Conservation (phyloP, 2,113 vertebrate genomes). For the Oreochromis aureus region DNA sequence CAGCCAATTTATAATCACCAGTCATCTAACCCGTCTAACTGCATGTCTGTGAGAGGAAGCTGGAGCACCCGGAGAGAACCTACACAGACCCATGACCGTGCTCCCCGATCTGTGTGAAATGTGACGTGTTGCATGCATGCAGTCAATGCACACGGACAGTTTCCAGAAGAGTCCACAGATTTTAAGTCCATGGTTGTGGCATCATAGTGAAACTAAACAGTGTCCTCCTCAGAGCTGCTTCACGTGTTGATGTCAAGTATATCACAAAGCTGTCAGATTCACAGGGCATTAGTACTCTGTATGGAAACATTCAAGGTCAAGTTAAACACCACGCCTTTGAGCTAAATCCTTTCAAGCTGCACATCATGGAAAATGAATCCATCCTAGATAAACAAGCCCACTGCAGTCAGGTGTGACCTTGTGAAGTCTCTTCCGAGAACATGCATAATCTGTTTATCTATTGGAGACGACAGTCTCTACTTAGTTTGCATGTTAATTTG, state of each 20-base stretch:
- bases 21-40: neutral
- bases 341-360: neutral
- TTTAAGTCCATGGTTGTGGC: neutral
- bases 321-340: constrained; percentile 1
- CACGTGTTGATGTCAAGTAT: constrained; percentile 49
- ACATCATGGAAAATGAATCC: neutral
- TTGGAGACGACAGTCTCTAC: neutral
- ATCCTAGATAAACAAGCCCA: neutral
- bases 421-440: neutral
- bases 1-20: neutral
- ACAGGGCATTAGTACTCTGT: neutral
- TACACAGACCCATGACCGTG: neutral
- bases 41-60: neutral
- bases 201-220: constrained; percentile 12
- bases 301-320: constrained; percentile 43
- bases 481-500: neutral
- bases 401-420: neutral
- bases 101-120: neutral
- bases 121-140: neutral
- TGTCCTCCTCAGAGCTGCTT: constrained; percentile 11
- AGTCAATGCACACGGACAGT: neutral
- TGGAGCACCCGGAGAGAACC: neutral
- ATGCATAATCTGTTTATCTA: neutral
- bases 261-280: constrained; percentile 65
- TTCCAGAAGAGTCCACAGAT: neutral